Base-by-base conservation (phyloP, 2,888 invertebrate species). In the Hipparchia sbordonii region DNA sequence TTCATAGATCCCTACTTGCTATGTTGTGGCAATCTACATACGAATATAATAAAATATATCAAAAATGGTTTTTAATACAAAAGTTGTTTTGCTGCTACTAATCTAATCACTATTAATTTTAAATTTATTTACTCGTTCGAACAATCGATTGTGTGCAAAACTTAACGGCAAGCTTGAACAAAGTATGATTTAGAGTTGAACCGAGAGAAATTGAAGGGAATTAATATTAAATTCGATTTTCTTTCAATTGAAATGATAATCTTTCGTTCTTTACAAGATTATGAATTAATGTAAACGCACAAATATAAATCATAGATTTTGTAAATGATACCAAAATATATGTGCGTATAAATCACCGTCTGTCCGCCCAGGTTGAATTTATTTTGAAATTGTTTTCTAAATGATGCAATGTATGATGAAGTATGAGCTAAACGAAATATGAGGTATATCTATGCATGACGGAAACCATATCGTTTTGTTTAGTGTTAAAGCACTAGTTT, bases 331-430 rank as follows among this genome's bases (percentile, higher is more conserved):
- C 65, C 51, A 51, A 59, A 72, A 70, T 70, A 46, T 67, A 71
- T 71, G 72, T 59, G 63, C 45, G 60, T 69, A 75, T 75, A 73
- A 68, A 70, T 60, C 62, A 59, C 48, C n/a, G 51, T 60, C 61
- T 60, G 73, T 73, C 71, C 71, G 73, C 70, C 66, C 70, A 63
- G 62, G 68, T 63, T 68, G 72, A 75, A 75, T 73, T 67, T 57
- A 75, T 75, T 71, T 71, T 66, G 68, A 63, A 72, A 76, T 74
- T 71, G 76, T 76, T 76, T 73, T 74, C 56, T 67, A 74, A 75
- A 73, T 76, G 65, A 72, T 74, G 69, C 69, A 72, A 76, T 48
- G 67, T 65, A 48, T 4, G 46, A 6, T 23, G 23, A 46, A 6
- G 46, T 46, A 6, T 8, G 48, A 7, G 33, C 39, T 67, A 59